Evolutionary conservation across 92 coral and sea anemone genomes (phyloP).

Genomic region (Palythoa grandis): DNA sequence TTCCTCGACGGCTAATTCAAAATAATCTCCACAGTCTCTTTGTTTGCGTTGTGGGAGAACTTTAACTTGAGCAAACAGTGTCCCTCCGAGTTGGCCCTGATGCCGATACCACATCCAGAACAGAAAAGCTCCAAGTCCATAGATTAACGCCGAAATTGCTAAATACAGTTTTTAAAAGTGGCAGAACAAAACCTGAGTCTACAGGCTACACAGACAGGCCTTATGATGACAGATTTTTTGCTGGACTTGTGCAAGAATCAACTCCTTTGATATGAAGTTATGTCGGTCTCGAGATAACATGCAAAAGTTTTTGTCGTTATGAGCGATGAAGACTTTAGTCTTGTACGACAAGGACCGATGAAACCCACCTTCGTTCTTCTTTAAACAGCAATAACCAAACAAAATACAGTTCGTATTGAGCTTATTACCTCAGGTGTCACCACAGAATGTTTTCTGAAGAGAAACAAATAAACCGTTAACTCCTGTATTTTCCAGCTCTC

Average conservation of each 20-base stretch:
- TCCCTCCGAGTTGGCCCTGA: background rate
- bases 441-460: too few species aligned
- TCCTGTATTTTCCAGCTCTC: too few species aligned
- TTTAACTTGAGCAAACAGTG: slow-evolving; percentile 22
- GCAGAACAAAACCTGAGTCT: background rate
- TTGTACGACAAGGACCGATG: background rate
- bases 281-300: background rate
- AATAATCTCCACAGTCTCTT: background rate
- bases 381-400: background rate
- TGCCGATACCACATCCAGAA: background rate
- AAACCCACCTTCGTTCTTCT: background rate
- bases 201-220: background rate
- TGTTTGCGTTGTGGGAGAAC: background rate
- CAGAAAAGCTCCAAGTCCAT: background rate
- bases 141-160: background rate
- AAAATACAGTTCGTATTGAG: background rate
- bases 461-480: too few species aligned
- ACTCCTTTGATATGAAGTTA: background rate
- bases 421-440: too few species aligned
- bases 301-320: background rate
- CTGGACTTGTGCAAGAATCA: background rate
- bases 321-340: background rate
- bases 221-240: background rate
- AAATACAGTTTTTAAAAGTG: background rate
- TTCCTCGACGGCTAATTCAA: background rate